Base-by-base conservation (phyloP, 2,797 vertebrate genomes). In the Chrosomus eos region DNA sequence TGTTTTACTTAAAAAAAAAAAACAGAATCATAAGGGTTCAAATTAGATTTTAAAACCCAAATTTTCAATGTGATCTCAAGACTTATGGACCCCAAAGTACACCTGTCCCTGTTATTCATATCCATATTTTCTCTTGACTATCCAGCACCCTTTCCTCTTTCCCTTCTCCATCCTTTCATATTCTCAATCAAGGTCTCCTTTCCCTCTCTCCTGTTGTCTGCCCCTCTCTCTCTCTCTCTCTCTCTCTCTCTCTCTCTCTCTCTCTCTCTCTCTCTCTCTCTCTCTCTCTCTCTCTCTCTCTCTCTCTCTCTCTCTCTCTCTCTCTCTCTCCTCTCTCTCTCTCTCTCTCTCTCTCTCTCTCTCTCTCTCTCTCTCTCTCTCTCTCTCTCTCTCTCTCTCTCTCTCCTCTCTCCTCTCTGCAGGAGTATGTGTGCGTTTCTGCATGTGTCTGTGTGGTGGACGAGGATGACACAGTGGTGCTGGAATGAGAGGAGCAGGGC, bases 401-500 rank as follows among this genome's bases (percentile, higher is more conserved):
- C 19, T 51, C 82, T 93, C 90, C 88, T n/a, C n/a, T n/a, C n/a
- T n/a, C n/a, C 90, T 90, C 87, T 92, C 89, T 93, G 90, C 88
- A 92, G 91, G 93, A 70, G 85, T 73, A 71, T 79, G 76, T 85
- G 75, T 85, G 75, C 16, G 40, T 81, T 43, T 72, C 58, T 75
- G 62, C 51, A 74, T 83, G 87, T 82, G 73, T 84, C 62, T 83
- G 72, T 83, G 82, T 76, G 72, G 83, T 76, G 82, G 83, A 82
- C 94, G 93, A 92, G 88, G 94, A 96, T 96, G 95, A 96, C 95
- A 95, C 93, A 96, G 94, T 87, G 91, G 93, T 87, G 90, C 91
- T 95, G 95, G 95, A 96, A 96, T 96, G 95, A 96, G 94, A 94
- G 92, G 94, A 94, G 95, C 95, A 93, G 95, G 93, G 93, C 91